Evolutionary conservation across 1,140 invertebrate genomes (phyloP), one percentile per base, ranked within the genome.

Genomic region (Trachelipus rathkii): DNA sequence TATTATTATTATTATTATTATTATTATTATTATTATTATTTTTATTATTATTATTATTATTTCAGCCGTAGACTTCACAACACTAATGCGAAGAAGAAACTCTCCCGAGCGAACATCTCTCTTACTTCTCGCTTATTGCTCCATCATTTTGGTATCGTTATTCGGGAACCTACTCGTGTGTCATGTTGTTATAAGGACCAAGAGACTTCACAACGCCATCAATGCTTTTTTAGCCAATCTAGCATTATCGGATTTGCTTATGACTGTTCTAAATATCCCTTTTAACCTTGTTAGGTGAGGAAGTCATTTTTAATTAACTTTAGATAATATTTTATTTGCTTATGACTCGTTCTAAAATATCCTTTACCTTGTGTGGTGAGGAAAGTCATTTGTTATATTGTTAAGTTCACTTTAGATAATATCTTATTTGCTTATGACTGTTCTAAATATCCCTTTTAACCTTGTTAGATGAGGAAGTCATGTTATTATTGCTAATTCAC

Each of bases 381-480:
- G n/a, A n/a, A n/a, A n/a, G n/a, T n/a, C n/a, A n/a, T n/a, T n/a
- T n/a, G n/a, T n/a, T n/a, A n/a, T n/a, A n/a, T n/a, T n/a, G n/a
- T n/a, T n/a, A n/a, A n/a, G n/a, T n/a, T n/a, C n/a, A n/a, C n/a
- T n/a, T n/a, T n/a, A n/a, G n/a, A n/a, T n/a, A 10, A 75, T 84
- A 15, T 83, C 83, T 1, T 84, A 85, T 79, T 77, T 85, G 13
- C 78, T 85, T 10, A 83, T 84, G 80, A 83, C 84, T 10, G 81
- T 80, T 19, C 74, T 88, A 75, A 87, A 87, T 80, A 86, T 87
- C 70, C 84, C 84, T 5, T 84, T 84, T 72, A 85, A 83, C 77
- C 79, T 84, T 10, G 82, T n/a, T n/a, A n/a, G n/a, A n/a, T n/a
- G n/a, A n/a, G n/a, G n/a, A n/a, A n/a, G n/a, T n/a, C n/a, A n/a